Evolutionary conservation across 2,888 invertebrate genomes (phyloP), one percentile per base, ranked within the genome.

Genomic region (Chrysolina oricalcia): DNA sequence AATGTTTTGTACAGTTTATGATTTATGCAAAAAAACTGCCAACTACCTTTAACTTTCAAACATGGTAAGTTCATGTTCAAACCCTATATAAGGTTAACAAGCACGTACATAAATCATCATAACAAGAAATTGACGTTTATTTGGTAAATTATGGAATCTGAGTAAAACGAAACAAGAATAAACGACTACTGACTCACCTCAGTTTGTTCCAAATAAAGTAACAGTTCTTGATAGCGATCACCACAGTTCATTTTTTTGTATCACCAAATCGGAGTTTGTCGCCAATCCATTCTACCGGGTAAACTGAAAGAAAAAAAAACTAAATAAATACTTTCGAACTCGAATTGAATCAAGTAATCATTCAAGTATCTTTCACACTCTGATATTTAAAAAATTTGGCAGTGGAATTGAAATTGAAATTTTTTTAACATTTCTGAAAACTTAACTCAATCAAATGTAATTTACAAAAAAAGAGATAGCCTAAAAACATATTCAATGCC

Each of bases 141-240:
- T 59, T 59, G 9, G 59, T 59, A 13, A 27, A 59, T 27, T 59
- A 59, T 59, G 59, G 35, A 23, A 59, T 59, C 9, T 53, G 10
- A 56, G 23, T 59, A 35, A 59, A 35, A 5, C 23, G n/a, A 17
- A 59, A 59, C 23, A 27, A 27, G 23, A 23, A 9, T 59, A 59
- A 27, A 59, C 10, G n/a, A n/a, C 17, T 10, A 27, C 35, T 59
- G 59, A 59, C 89, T 88, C 84, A 90, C 90, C 82, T 87, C 86
- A 72, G 89, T 89, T 87, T 89, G 89, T 86, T 90, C 88, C 78
- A 90, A 86, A 85, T 89, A 90, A 69, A 89, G 88, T 82, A 90
- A 89, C 75, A 90, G 83, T 83, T 90, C 90, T 81, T 86, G 85
- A 84, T 90, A 90, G 69, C 89, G 89, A 83, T 90, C 89, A 79